A percentile compares a stretch with the other conserved stretches of the same genome.
Evolutionary conservation across 2,888 invertebrate species (phyloP).

Genomic region (Aphelenchoides bicaudatus): DNA sequence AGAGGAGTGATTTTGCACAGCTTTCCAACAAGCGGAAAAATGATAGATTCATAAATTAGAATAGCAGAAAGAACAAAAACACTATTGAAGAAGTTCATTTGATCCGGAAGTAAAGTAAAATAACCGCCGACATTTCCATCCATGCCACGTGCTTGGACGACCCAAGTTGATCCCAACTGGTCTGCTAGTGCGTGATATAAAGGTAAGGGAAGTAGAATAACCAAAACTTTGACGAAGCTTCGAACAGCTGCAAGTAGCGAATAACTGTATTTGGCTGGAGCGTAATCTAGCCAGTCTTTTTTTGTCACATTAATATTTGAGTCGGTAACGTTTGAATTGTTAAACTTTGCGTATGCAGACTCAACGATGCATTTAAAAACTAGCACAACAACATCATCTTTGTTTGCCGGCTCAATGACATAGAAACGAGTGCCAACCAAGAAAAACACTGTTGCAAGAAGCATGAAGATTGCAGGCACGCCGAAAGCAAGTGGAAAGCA

Average conservation of each 20-base stretch:
- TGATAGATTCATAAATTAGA: neutral
- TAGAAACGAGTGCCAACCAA: conserved; percentile 10
- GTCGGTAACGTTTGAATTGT: neutral
- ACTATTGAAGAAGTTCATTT: conserved; percentile 10
- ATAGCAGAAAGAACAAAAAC: neutral
- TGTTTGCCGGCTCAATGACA: neutral
- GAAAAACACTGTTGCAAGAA: neutral
- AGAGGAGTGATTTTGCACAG: conserved; percentile 3
- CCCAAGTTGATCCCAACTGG: conserved; percentile 14
- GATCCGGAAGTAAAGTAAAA: conserved; percentile 3
- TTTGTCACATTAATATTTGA: neutral
- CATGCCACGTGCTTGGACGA: conserved; percentile 10
- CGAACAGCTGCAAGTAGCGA: neutral
- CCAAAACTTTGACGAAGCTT: neutral
- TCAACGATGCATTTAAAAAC: neutral
- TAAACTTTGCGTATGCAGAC: neutral
- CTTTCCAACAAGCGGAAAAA: conserved; percentile 8
- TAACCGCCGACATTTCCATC: conserved; percentile 6
- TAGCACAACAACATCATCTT: neutral
- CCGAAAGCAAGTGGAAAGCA: conserved; percentile 16
- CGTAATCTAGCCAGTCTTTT: conserved; percentile 10
- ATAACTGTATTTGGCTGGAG: neutral
- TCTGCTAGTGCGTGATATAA: neutral
- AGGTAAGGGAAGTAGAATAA: conserved; percentile 2
- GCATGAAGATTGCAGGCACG: conserved; percentile 3